A percentile compares a stretch with the other conserved stretches of the same genome.
phyloP scores from a whole-genome alignment of 2,888 invertebrate genomes.

The Eucera pruinosa region DNA sequence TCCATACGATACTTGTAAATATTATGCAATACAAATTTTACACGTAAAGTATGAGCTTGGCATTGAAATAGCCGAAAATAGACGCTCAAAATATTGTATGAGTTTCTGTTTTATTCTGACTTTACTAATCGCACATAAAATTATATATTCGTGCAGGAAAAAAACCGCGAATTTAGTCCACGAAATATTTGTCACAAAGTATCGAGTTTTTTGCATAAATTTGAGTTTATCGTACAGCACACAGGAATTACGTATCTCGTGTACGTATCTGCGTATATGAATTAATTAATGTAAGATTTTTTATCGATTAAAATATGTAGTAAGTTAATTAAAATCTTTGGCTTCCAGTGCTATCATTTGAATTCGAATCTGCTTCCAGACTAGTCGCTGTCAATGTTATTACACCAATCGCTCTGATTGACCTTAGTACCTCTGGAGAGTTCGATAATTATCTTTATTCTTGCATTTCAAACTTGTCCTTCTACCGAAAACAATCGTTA shows the following conservation, averaged over 20 bases:
- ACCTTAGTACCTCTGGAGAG: slow-evolving; percentile 48
- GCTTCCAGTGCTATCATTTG: slow-evolving; percentile 51
- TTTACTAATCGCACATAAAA: too few relatives aligned
- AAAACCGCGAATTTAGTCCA: background rate
- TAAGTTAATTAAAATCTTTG: background rate
- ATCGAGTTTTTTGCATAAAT: slow-evolving; percentile 16
- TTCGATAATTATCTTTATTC: background rate
- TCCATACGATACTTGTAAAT: slow-evolving; percentile 22
- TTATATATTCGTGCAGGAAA: background rate
- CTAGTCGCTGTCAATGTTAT: slow-evolving; percentile 32
- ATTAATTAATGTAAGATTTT: background rate
- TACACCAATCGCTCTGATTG: slow-evolving; percentile 38
- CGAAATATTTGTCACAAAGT: slow-evolving; percentile 16
- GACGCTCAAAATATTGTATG: background rate
- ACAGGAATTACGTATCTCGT: background rate
- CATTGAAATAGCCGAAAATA: background rate
- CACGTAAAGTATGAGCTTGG: background rate
- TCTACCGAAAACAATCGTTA: background rate
- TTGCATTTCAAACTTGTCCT: background rate
- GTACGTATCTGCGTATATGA: background rate
- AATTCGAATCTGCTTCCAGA: slow-evolving; percentile 59
- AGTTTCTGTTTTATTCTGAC: background rate
- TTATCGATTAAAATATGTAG: slow-evolving; percentile 20
- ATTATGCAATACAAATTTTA: slow-evolving; percentile 39
- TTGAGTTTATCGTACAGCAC: background rate